These are phyloP conservation scores for Phortica okadai DNA, from an alignment of 2,888 invertebrate genomes.

Conservation along the genomic window DNA sequence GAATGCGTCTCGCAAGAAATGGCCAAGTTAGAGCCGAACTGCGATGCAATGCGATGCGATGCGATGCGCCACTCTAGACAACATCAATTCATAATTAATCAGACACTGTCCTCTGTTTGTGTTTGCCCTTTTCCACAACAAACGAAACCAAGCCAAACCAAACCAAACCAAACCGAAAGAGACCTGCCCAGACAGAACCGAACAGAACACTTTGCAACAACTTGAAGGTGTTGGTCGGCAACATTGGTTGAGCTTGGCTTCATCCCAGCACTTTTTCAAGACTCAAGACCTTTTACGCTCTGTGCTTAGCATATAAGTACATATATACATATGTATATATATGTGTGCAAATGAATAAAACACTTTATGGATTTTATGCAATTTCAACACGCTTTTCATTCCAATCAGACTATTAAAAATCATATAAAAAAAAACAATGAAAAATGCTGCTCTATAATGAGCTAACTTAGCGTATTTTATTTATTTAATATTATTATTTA, in stretches of 20 bases:
- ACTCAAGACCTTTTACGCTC: too few relatives aligned
- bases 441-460: not conserved
- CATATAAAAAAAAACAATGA: conserved; percentile 13
- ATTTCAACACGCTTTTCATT: conserved; percentile 45
- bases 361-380: conserved; percentile 43
- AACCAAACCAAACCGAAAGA: not conserved
- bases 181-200: conserved; percentile 20
- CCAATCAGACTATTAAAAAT: conserved; percentile 22
- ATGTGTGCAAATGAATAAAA: conserved; percentile 34
- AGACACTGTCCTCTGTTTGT: conserved; percentile 25
- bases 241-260: not conserved
- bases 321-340: too few relatives aligned
- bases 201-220: not conserved
- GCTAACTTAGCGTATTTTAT: not conserved
- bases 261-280: not conserved
- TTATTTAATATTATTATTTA: conserved; percentile 11
- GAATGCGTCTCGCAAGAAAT: conserved; percentile 56
- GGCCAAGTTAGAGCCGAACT: not conserved
- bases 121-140: conserved; percentile 7
- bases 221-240: not conserved
- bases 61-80: not conserved
- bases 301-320: too few relatives aligned
- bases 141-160: not conserved
- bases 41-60: not conserved
- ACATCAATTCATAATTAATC: conserved; percentile 47